Evolutionary conservation across 92 coral and sea anemone genomes (phyloP).

Genomic region (Actinernus sp.): DNA sequence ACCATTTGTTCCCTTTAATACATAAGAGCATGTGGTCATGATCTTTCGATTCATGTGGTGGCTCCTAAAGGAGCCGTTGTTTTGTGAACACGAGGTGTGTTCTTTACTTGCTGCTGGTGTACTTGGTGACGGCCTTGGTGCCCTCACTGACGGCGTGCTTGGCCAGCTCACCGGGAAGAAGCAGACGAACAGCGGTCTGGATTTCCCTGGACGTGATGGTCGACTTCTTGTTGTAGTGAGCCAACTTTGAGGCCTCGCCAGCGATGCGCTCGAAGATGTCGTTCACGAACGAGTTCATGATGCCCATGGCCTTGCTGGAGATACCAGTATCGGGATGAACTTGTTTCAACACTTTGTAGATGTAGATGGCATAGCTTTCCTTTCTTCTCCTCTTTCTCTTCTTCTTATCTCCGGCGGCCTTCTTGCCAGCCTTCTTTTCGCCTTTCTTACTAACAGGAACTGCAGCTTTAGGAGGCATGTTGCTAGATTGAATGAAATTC

Average conservation of each 20-base stretch:
- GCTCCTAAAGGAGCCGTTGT: no score
- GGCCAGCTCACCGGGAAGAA: constrained; percentile 28
- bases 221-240: constrained; percentile 95
- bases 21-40: no score
- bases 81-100: no score
- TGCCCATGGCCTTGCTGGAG: constrained; percentile 78
- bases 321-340: constrained; percentile 79
- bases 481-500: no score
- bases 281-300: constrained; percentile 78
- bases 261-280: constrained; percentile 79
- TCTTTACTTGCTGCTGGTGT: constrained; percentile 54
- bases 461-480: constrained; percentile 31
- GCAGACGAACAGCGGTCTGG: constrained; percentile 29
- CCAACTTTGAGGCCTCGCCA: no score
- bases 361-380: constrained; percentile 97
- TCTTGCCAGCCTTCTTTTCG: constrained; percentile 27
- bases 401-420: constrained; percentile 18
- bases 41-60: no score
- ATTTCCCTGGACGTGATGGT: constrained; percentile 64
- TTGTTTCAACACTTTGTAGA: constrained; percentile 94
- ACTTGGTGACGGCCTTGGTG: constrained; percentile 28
- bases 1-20: no score
- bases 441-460: constrained; percentile 35
- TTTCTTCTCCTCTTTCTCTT: constrained; percentile 60
- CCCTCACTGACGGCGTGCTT: constrained; percentile 28